Base-by-base conservation (phyloP, 2,113 vertebrate genomes). In the Podiceps cristatus region DNA sequence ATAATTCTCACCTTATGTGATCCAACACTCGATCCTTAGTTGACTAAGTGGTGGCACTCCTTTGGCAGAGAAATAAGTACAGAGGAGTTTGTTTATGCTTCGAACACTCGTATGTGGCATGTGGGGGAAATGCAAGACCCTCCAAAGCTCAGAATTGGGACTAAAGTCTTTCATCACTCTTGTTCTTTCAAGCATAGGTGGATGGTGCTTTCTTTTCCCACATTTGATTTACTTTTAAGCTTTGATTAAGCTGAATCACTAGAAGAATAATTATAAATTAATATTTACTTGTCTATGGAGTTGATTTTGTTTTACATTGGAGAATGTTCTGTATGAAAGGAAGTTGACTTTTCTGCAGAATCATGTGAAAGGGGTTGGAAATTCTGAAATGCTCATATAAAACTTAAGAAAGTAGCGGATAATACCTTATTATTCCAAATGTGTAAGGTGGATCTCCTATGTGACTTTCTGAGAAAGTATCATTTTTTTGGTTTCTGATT, bases 1-100 rank as follows among this genome's bases (percentile, higher is more conserved):
- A 0, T 77, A 62, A 45, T 53, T 85, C n/a, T 81, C n/a, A 9
- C 69, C 20, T 56, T 58, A 7, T 4, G 28, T 0, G 2, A 24
- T 71, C 56, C 45, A 62, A 3, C 7, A 11, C 28, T 79, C 1
- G 2, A n/a, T 72, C 31, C 24, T 62, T 66, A 20, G 7, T 62
- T 4, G 1, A 11, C 23, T 58, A 18, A 67, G 35, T n/a, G 28
- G 44, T 67, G 74, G 20, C 58, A 28, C 11, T 35, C 11, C 22
- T 58, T 2, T 10, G 52, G 52, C 18, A n/a, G 42, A 50, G 22
- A 15, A 18, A 5, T 67, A 47, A 49, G 53, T 45, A 62, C 81
- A 23, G 68, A 84, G 13, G 44, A 58, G n/a, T 60, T 91, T 42
- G 10, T 62, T 74, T 13, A 6, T 85, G n/a, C 14, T 75, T 88